Base-by-base conservation (phyloP, 2,797 vertebrate genomes). In the Peromyscus melanophrys region DNA sequence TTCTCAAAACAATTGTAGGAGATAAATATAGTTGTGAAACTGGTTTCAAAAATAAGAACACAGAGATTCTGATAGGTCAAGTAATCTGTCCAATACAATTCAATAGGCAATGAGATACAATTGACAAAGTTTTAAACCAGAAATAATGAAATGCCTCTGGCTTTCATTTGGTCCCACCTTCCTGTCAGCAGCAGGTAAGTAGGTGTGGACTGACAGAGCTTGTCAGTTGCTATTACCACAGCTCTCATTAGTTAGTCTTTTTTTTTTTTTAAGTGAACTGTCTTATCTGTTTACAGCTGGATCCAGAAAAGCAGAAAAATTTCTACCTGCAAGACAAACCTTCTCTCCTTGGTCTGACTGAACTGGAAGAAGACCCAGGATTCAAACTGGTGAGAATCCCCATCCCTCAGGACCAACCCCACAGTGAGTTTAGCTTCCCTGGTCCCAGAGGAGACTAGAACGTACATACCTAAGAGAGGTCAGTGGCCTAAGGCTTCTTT, bases 361-460 rank as follows among this genome's bases (percentile, higher is more conserved):
- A 93, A 76, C 31, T 88, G 29, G 13, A 96, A 82, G 87, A 87
- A 95, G 91, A 91, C 37, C 49, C 43, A 25, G 69, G 31, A 78
- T 92, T 92, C 52, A 29, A 43, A 65, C 11, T 6, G 46, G 82
- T 94, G 55, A 95, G 83, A 84, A 65, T 65, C 19, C 23, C 43
- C 21, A 40, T 93, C 23, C 61, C 21, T 69, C 27, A 63, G 49
- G 43, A 27, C 31, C 10, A 2, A 40, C 5, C 9, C 13, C 83
- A 29, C 14, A 19, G 13, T 76, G 9, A 81, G 40, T 31, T 37
- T 27, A 71, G 40, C 23, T 43, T 86, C 13, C 23, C 43, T 61
- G 65, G 37, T 8, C 27, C 40, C 27, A 75, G 14, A 85, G 40
- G 11, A 71, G 59, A 55, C 11, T 9, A 46, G 9, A 71, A 65